Conservation (phyloP, 2,888 invertebrate genomes). For the Gastrophysa polygoni region DNA sequence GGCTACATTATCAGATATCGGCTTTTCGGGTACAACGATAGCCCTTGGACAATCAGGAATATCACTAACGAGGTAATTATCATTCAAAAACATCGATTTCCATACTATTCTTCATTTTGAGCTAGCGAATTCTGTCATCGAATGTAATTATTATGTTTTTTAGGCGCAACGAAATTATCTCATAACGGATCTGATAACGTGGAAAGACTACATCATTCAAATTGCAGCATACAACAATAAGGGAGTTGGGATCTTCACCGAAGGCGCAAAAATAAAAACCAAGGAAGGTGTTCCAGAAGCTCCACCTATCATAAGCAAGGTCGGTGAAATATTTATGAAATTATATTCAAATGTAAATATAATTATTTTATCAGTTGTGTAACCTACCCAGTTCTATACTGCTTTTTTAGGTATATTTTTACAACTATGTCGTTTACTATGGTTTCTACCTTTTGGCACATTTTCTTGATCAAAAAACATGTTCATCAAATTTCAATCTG, state of each 20-base stretch:
- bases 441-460: no score
- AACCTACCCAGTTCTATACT: no score
- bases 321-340: conserved; percentile 44
- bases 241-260: conserved; percentile 92
- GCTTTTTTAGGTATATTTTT: no score
- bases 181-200: conserved; percentile 92
- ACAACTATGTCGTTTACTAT: no score
- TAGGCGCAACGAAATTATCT: conserved; percentile 85
- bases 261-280: conserved; percentile 91
- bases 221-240: conserved; percentile 97
- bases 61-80: conserved; percentile 79
- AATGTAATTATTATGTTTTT: conserved; percentile 23
- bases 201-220: conserved; percentile 96
- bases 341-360: no score
- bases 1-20: conserved; percentile 94
- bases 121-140: background rate
- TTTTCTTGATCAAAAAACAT: no score
- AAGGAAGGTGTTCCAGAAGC: conserved; percentile 95
- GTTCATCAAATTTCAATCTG: no score
- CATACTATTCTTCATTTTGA: background rate
- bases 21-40: conserved; percentile 88
- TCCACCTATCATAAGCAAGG: conserved; percentile 82
- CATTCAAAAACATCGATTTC: background rate
- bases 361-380: no score
- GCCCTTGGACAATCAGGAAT: conserved; percentile 90